Evolutionary conservation across 2,113 vertebrate species (phyloP).

Genomic region (Chrysemys picta): DNA sequence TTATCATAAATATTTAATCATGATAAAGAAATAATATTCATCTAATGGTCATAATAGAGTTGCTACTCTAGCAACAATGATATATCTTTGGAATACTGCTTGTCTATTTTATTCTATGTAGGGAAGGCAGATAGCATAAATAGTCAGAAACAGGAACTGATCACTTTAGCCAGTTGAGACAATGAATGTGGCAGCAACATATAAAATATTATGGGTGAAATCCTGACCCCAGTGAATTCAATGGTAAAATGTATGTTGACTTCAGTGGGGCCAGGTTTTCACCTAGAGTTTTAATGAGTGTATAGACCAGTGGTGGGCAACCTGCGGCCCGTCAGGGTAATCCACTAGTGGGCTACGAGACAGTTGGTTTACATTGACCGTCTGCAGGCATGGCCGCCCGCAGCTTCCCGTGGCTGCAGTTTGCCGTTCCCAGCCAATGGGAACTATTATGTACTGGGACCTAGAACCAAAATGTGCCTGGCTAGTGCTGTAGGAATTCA

Average conservation of each 20-base stretch:
- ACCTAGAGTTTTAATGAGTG: not conserved
- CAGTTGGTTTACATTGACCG: no score
- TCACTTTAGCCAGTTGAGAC: not conserved
- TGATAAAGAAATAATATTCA: not conserved
- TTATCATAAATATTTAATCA: not conserved
- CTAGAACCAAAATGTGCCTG: not conserved
- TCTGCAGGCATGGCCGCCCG: no score
- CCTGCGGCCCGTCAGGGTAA: no score
- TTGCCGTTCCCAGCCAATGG: no score
- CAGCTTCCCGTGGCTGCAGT: no score
- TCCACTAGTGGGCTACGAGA: no score
- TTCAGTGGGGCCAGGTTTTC: not conserved
- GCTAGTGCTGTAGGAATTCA: not conserved
- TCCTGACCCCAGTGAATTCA: not conserved
- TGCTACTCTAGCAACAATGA: not conserved
- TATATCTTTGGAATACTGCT: not conserved
- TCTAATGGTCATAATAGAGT: not conserved
- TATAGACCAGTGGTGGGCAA: not conserved
- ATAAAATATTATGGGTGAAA: not conserved
- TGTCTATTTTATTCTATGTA: not conserved
- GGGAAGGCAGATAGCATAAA: not conserved
- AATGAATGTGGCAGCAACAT: not conserved
- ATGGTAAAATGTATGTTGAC: not conserved
- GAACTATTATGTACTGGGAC: not conserved
- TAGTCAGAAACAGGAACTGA: not conserved